Evolutionary conservation across 2,888 invertebrate species (phyloP).

Genomic region (Lordiphosa fenestrarum): DNA sequence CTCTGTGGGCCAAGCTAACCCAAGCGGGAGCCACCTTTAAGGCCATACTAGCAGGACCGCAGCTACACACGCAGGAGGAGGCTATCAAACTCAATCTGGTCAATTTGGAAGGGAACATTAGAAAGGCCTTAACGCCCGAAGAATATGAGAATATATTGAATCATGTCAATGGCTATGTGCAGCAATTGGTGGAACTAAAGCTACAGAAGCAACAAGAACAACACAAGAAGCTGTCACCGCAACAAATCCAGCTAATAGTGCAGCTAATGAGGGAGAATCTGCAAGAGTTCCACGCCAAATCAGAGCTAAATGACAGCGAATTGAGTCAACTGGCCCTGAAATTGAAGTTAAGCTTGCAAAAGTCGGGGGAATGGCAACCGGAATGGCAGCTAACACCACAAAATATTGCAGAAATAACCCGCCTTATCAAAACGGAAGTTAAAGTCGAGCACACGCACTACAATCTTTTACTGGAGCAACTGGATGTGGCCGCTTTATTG

Average conservation of each 20-base stretch:
- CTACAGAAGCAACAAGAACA: slow-evolving; percentile 57
- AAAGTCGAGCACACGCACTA: slow-evolving; percentile 56
- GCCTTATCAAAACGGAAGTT: slow-evolving; percentile 65
- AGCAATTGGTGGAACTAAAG: slow-evolving; percentile 76
- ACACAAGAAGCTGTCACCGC: slow-evolving; percentile 49
- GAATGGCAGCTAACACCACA: slow-evolving; percentile 68
- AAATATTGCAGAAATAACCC: slow-evolving; percentile 78
- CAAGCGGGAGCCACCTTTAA: slow-evolving; percentile 51
- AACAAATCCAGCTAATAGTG: slow-evolving; percentile 70
- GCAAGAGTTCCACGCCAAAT: slow-evolving; percentile 45
- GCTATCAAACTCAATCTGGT: slow-evolving; percentile 50
- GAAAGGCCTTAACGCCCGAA: slow-evolving; percentile 72
- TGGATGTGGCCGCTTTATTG: slow-evolving; percentile 78
- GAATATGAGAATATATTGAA: slow-evolving; percentile 78
- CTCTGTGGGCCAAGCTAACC: slow-evolving; percentile 57
- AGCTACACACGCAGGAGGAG: slow-evolving; percentile 29
- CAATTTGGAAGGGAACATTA: slow-evolving; percentile 58
- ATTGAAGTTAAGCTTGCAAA: slow-evolving; percentile 41
- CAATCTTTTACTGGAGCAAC: slow-evolving; percentile 64
- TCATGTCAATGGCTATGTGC: slow-evolving; percentile 78
- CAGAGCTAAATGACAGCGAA: slow-evolving; percentile 62
- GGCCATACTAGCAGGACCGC: slow-evolving; percentile 24
- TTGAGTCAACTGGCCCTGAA: slow-evolving; percentile 71
- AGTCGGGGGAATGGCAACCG: slow-evolving; percentile 41
- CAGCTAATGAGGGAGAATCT: slow-evolving; percentile 74